Percentiles rank a stretch among this genome's conserved stretches.
Conservation (phyloP, 23 tunicate species). For the Botrylloides violaceus region DNA sequence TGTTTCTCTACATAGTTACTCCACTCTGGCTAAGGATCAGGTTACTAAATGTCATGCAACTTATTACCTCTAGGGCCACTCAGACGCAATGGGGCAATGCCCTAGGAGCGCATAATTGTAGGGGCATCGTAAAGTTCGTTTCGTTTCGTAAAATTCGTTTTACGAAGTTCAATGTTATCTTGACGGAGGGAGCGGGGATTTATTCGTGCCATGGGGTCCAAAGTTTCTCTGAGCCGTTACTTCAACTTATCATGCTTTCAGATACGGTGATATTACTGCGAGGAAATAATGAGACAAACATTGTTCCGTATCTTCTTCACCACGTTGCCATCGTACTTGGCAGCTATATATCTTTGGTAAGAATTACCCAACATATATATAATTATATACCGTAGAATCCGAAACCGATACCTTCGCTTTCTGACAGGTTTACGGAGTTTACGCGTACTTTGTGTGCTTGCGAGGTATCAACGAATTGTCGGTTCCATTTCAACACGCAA, state of each 20-base stretch:
- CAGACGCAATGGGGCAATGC: too few species aligned
- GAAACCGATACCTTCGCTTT: too few species aligned
- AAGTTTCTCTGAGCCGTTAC: too few species aligned
- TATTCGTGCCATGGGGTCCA: too few species aligned
- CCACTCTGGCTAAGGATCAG: too few species aligned
- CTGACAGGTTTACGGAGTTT: neutral
- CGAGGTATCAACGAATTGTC: slow-evolving; percentile 11
- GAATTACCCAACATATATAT: neutral
- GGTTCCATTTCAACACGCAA: slow-evolving; percentile 13
- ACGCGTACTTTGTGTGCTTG: slow-evolving; percentile 3
- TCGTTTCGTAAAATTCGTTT: neutral
- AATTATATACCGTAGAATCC: too few species aligned
- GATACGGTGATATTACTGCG: neutral
- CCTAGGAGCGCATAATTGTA: too few species aligned
- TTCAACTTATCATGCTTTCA: neutral
- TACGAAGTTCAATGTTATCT: too few species aligned
- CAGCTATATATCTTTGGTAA: slow-evolving; percentile 8
- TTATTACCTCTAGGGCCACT: too few species aligned
- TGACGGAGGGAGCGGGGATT: too few species aligned
- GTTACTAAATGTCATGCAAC: too few species aligned
- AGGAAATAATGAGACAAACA: neutral
- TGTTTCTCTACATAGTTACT: neutral
- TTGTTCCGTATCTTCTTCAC: neutral
- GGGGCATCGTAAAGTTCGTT: neutral
- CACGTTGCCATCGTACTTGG: slow-evolving; percentile 11